A percentile compares a stretch with the other conserved stretches of the same genome.
Evolutionary conservation across 2,113 vertebrate genomes (phyloP).

Genomic region (Arizona elegans): DNA sequence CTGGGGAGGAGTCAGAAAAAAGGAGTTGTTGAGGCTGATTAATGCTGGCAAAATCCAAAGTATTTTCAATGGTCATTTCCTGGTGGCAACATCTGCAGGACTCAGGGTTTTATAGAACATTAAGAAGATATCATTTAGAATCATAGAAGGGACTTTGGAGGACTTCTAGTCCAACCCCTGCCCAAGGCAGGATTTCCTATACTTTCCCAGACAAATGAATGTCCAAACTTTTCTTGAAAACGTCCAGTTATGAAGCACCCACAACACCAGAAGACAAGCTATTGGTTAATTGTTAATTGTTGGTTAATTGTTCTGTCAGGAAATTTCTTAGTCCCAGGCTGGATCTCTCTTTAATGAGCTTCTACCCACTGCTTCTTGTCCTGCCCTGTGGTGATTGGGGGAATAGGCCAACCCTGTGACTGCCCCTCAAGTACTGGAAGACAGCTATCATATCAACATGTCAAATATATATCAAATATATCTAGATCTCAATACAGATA

Average conservation of each 20-base stretch:
- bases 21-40: neutral
- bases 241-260: neutral
- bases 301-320: neutral
- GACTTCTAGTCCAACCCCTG: neutral
- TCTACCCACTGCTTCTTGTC: neutral
- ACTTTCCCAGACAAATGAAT: neutral
- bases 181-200: neutral
- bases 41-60: neutral
- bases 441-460: neutral
- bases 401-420: neutral
- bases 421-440: neutral
- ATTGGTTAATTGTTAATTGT: neutral
- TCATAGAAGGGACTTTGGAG: neutral
- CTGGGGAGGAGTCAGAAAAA: neutral
- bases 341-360: neutral
- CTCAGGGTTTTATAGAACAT: neutral
- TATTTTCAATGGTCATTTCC: constrained; percentile 1
- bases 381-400: neutral
- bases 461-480: neutral
- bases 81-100: neutral
- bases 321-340: neutral
- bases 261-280: neutral
- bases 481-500: neutral
- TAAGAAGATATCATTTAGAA: neutral
- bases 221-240: neutral